Evolutionary conservation across 2,113 vertebrate genomes (phyloP), one percentile per base, ranked within the genome.

Genomic region (Paramormyrops kingsleyae): DNA sequence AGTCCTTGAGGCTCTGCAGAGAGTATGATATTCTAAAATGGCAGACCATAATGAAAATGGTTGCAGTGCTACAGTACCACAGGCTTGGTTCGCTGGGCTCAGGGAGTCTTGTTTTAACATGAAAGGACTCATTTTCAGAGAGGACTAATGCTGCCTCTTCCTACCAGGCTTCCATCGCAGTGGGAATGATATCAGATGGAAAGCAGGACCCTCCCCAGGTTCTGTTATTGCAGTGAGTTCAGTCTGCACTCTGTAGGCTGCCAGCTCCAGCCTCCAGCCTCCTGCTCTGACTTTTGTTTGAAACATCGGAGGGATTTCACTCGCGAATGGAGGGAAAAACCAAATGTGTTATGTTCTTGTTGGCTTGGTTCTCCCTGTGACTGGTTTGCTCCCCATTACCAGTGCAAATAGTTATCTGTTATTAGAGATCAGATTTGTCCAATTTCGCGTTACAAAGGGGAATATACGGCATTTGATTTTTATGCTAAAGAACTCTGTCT

Each of bases 161-260:
- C 91, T 91, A 90, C 92, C 93, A 86, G 88, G 89, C 91, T 94
- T 83, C 94, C 94, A 92, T 93, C 90, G 91, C 91, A 87, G 90
- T 88, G 92, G 66, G 88, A 92, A 92, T 91, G 93, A 94, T 92
- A 94, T 93, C 89, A 91, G 52, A 91, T 89, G 88, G 90, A 89
- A 85, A 90, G 87, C 87, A 92, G 89, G 89, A 91, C 90, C 83
- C 90, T 89, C 91, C 91, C 46, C 56, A 24, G 44, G 31, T 94
- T 94, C 93, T 92, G 92, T 92, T 92, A 90, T 90, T 44, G 44
- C 84, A 62, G 44, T 35, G 35, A 92, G 93, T 92, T 92, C 90
- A 92, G 93, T 93, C 92, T 93, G 92, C 89, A 92, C 93, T 94
- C 92, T 87, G 87, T 93, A 91, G 92, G 90, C 93, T 91, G 91